Conservation (phyloP, 2,888 invertebrate genomes). For the Pseudococcus viburni region DNA sequence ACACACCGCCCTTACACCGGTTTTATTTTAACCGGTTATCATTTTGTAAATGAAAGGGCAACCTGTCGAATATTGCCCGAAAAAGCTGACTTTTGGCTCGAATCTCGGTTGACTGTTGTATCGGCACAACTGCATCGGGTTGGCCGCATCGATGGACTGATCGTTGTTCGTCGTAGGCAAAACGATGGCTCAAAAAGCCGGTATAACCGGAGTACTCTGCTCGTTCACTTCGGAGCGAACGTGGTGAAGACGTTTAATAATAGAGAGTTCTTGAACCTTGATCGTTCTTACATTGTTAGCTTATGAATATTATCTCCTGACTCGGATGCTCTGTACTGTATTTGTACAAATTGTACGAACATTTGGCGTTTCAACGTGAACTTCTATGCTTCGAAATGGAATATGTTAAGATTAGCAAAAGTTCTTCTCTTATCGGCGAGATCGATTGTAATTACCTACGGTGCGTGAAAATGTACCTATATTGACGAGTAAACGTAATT, state of each 20-base stretch:
- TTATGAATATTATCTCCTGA: conserved; percentile 33
- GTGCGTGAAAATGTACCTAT: no score
- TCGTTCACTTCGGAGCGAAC: no score
- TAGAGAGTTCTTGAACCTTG: conserved; percentile 53
- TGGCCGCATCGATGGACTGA: conserved; percentile 38
- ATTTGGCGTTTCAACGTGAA: background rate
- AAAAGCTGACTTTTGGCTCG: background rate
- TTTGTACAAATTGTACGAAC: background rate
- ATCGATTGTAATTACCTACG: no score
- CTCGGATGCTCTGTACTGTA: background rate
- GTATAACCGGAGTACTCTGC: background rate
- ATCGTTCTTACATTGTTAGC: conserved; percentile 38
- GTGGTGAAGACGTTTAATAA: conserved; percentile 6
- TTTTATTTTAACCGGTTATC: background rate
- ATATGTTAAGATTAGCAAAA: no score
- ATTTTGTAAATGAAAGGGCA: background rate
- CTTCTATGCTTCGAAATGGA: background rate
- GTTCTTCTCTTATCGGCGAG: no score
- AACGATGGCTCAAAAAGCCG: conserved; percentile 22
- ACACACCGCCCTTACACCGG: background rate
- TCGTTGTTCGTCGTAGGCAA: background rate
- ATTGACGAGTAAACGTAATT: no score
- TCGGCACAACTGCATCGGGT: conserved; percentile 19
- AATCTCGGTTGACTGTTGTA: background rate
- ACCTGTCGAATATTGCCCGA: conserved; percentile 34